phyloP scores from a whole-genome alignment of 1,140 invertebrate species.

The Mamestra configurata region DNA sequence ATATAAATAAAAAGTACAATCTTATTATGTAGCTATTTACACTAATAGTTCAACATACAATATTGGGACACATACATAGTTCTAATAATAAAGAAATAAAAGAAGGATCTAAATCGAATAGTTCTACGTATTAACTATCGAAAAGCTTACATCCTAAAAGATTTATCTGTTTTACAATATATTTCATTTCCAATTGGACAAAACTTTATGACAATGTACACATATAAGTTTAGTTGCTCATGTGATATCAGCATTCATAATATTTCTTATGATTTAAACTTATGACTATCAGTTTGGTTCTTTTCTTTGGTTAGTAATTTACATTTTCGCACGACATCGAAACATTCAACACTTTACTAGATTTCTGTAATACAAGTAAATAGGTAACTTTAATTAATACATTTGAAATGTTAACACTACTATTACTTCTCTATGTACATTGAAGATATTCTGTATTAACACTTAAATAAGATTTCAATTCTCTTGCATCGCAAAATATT shows the following conservation, averaged over 20 bases:
- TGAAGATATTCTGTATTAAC: constrained; percentile 65
- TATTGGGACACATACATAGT: constrained; percentile 24
- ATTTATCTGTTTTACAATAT: constrained; percentile 17
- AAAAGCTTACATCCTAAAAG: constrained; percentile 37
- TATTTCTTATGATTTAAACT: constrained; percentile 48
- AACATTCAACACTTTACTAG: constrained; percentile 44
- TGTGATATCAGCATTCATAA: constrained; percentile 37
- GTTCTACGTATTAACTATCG: constrained; percentile 1
- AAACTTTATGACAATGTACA: constrained; percentile 38
- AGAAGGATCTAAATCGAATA: constrained; percentile 17
- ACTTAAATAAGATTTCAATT: constrained; percentile 85
- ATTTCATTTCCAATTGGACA: constrained; percentile 48
- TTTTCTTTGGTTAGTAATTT: constrained; percentile 64
- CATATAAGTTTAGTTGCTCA: constrained; percentile 27
- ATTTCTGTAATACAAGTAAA: constrained; percentile 44
- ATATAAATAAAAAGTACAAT: constrained; percentile 24
- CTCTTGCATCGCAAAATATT: constrained; percentile 86
- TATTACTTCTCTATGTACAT: constrained; percentile 63
- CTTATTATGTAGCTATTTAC: constrained; percentile 21
- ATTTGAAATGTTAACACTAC: constrained; percentile 54
- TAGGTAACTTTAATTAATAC: constrained; percentile 55
- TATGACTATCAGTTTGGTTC: constrained; percentile 70
- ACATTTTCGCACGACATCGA: constrained; percentile 43
- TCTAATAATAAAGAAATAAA: constrained; percentile 7
- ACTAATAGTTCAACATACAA: constrained; percentile 31